Conservation (phyloP, 2,797 vertebrate genomes). For the Cuculus canorus region DNA sequence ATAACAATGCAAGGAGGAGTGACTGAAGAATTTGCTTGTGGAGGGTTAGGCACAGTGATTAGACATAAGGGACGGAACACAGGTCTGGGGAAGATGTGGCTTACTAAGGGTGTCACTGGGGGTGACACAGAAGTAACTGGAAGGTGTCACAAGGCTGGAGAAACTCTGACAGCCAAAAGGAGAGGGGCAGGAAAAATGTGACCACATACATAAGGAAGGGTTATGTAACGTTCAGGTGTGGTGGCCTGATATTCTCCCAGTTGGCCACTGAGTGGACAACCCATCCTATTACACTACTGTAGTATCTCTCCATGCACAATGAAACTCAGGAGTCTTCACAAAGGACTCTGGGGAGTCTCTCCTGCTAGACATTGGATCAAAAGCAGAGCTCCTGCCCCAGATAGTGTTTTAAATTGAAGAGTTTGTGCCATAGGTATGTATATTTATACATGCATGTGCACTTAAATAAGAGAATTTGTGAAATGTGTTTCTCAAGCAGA, state of each 20-base stretch:
- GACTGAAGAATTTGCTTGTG: background rate
- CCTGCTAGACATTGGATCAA: background rate
- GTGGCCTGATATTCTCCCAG: background rate
- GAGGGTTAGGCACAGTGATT: background rate
- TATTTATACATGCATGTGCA: background rate
- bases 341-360: background rate
- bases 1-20: background rate
- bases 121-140: background rate
- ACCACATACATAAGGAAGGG: background rate
- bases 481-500: background rate
- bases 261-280: accelerated
- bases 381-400: background rate
- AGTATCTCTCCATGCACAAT: background rate
- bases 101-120: background rate
- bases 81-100: background rate
- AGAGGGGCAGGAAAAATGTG: background rate
- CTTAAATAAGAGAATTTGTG: background rate
- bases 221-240: background rate
- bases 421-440: background rate
- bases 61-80: background rate
- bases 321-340: background rate
- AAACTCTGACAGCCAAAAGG: background rate
- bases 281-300: accelerated
- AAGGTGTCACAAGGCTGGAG: background rate
- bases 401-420: background rate